These are phyloP conservation scores for Galaxias olidus DNA, from an alignment of 2,797 vertebrate species.

Conservation along the genomic window DNA sequence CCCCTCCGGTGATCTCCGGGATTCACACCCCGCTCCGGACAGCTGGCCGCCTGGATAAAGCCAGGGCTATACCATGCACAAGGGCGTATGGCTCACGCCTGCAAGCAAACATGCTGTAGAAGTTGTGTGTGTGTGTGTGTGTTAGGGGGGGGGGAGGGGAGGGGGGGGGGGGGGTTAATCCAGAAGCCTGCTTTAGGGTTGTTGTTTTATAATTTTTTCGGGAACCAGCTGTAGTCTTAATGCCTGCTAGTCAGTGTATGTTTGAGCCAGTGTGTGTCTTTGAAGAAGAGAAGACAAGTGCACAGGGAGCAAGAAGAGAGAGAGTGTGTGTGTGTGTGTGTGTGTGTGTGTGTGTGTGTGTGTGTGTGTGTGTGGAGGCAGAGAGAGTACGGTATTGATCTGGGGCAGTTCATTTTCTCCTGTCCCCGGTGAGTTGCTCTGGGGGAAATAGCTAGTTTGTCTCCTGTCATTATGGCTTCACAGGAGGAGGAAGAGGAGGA, in stretches of 20 bases:
- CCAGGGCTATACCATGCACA: neutral
- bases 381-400: slow-evolving; percentile 73
- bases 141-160: neutral
- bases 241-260: too few species aligned
- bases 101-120: neutral
- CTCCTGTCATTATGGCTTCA: slow-evolving; percentile 73
- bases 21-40: neutral
- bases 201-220: too few species aligned
- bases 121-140: too few species aligned
- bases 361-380: slow-evolving; percentile 5
- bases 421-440: slow-evolving; percentile 71
- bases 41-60: neutral
- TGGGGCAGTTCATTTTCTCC: slow-evolving; percentile 74
- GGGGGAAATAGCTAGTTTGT: slow-evolving; percentile 78
- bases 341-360: too few species aligned
- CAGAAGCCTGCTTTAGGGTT: too few species aligned
- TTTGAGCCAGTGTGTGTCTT: neutral
- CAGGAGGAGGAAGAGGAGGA: slow-evolving; percentile 52
- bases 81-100: neutral
- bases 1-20: neutral
- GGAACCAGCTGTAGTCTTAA: too few species aligned
- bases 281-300: neutral
- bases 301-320: slow-evolving; percentile 9
- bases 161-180: neutral
- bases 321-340: neutral